Conservation (phyloP, 2,113 vertebrate species). For the Benthochromis sp. region DNA sequence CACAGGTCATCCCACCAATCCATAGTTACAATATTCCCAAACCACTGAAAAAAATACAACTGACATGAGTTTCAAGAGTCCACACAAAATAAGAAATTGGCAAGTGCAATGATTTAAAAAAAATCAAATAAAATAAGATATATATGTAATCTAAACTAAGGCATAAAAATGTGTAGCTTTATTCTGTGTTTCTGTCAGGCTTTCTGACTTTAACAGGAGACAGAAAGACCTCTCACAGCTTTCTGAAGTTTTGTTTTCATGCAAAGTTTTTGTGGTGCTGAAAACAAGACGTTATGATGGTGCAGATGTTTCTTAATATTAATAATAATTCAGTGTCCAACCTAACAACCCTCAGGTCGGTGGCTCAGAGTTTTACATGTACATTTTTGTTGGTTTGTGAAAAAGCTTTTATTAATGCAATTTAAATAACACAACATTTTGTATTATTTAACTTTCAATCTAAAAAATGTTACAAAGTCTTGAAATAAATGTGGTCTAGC, state of each 20-base stretch:
- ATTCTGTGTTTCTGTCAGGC: neutral
- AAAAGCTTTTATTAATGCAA: neutral
- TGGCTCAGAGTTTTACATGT: neutral
- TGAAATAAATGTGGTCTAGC: neutral
- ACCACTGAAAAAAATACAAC: slow-evolving; percentile 79
- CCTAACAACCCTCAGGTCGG: neutral
- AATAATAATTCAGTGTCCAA: neutral
- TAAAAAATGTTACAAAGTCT: neutral
- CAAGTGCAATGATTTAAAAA: neutral
- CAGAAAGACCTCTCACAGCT: neutral
- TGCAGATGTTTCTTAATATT: neutral
- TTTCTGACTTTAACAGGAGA: neutral
- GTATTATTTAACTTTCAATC: neutral
- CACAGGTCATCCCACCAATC: slow-evolving; percentile 98
- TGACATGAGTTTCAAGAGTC: neutral
- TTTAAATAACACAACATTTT: neutral
- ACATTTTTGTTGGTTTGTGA: neutral
- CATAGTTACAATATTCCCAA: slow-evolving; percentile 97
- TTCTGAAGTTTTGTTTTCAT: neutral
- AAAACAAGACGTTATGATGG: neutral
- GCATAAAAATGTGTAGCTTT: neutral
- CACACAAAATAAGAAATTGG: neutral
- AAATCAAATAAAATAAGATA: neutral
- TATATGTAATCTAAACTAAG: neutral
- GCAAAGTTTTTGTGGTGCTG: neutral